Evolutionary conservation across 2,888 invertebrate genomes (phyloP), one percentile per base, ranked within the genome.

Genomic region (Morpho deidamia): DNA sequence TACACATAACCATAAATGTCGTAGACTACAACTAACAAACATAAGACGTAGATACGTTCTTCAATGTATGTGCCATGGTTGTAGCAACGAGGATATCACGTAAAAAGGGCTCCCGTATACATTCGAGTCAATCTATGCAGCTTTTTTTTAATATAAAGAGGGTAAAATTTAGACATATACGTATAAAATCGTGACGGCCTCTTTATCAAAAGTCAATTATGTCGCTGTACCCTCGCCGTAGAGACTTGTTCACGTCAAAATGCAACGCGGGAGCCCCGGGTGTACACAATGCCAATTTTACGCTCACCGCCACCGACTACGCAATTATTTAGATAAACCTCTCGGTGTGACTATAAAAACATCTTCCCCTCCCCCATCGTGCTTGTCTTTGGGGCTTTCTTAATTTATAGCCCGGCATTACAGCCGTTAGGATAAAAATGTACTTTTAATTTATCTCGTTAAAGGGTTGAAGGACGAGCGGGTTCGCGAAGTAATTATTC

Each of bases 401-500:
- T 71, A 87, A 89, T 89, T 89, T 89, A 89, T 89, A 72, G 83
- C 83, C 71, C 67, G 65, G 72, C 82, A 84, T 88, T 88, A 88
- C 71, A 72, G 78, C 79, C 83, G 87, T 88, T 86, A 80, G 81
- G 81, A 88, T 68, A 89, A 89, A 89, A 89, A 89, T 87, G 83
- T 87, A 86, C 89, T 88, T 89, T 89, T 89, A 89, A 89, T 89
- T 89, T 88, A 87, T 89, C 88, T 88, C 86, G 87, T 88, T 89
- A 89, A 89, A 89, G 89, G 89, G 88, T 89, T 89, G 87, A 88
- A 81, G 84, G 82, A 87, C 87, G 84, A 75, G 74, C 74, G 78
- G 87, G 84, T 82, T 81, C 81, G 84, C 83, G 83, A 75, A 88
- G 88, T 88, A 88, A 89, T 89, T 89, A 87, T 85, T 83, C 84